These are phyloP conservation scores for Andrena marginata DNA, from an alignment of 2,888 invertebrate species.

Conservation along the genomic window DNA sequence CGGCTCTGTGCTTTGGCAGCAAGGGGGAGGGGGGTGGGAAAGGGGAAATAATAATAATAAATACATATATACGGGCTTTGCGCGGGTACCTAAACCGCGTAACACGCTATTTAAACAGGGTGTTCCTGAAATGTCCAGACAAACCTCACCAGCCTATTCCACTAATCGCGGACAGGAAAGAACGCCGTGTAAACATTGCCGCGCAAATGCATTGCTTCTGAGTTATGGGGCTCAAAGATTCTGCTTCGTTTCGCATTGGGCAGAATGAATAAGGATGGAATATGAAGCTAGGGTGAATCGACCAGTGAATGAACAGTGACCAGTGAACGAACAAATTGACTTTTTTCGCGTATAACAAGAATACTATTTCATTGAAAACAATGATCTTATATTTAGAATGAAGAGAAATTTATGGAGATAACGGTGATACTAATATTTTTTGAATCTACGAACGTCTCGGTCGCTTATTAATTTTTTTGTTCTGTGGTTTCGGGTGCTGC, in stretches of 20 bases:
- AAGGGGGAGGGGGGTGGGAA: neutral
- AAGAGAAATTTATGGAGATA: no score
- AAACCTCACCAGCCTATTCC: neutral
- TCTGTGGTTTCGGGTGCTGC: no score
- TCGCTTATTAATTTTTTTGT: no score
- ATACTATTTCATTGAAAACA: no score
- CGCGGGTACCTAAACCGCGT: constrained; percentile 42
- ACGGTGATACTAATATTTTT: no score
- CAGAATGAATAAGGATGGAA: no score
- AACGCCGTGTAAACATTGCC: neutral
- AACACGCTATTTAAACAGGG: constrained; percentile 15
- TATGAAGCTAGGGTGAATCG: no score
- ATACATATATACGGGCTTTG: constrained; percentile 32
- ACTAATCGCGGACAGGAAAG: neutral
- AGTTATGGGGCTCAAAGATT: neutral
- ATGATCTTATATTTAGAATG: no score
- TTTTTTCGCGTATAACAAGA: no score
- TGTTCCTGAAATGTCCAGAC: neutral
- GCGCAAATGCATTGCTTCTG: neutral
- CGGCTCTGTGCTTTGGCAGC: constrained; percentile 71
- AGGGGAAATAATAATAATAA: constrained; percentile 61
- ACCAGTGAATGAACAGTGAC: no score
- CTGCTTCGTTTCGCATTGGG: neutral
- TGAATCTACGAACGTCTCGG: no score
- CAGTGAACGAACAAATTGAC: no score